Conservation (phyloP, 2,113 vertebrate genomes). For the Proterorhinus semilunaris region DNA sequence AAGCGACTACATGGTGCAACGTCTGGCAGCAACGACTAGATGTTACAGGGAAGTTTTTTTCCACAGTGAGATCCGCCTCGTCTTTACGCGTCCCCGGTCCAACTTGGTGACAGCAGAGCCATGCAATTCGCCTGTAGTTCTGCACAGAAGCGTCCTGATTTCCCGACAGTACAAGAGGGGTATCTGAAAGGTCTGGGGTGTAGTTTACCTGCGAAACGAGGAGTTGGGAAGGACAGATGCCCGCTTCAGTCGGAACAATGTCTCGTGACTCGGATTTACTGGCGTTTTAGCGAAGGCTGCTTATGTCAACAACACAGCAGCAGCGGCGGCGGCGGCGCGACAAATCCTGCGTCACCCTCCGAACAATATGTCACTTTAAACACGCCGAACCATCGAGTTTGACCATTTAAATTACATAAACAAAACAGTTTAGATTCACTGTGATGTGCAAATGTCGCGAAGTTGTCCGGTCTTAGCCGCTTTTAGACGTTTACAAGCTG, state of each 20-base stretch:
- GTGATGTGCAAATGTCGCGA: no score
- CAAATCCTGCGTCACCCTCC: constrained; percentile 43
- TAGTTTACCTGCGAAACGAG: constrained; percentile 25
- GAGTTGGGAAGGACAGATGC: neutral
- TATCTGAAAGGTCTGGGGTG: neutral
- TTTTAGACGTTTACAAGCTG: constrained; percentile 6
- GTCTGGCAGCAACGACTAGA: constrained; percentile 1
- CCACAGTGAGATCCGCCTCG: constrained; percentile 29
- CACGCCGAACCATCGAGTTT: neutral
- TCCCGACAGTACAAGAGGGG: no score
- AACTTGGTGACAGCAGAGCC: neutral
- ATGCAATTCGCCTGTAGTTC: constrained; percentile 19
- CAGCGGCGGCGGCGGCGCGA: neutral
- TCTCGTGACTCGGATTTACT: constrained; percentile 62
- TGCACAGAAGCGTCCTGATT: no score
- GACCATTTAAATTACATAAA: fast-evolving
- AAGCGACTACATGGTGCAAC: neutral
- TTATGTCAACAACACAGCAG: constrained; percentile 37
- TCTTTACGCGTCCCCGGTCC: neutral
- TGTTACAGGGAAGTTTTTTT: constrained; percentile 48
- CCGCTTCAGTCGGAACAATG: constrained; percentile 8
- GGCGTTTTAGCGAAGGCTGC: constrained; percentile 26
- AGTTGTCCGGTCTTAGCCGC: neutral
- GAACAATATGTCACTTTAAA: neutral
- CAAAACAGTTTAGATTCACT: fast-evolving